A percentile compares a stretch with the other conserved stretches of the same genome.
phyloP scores from a whole-genome alignment of 2,797 vertebrate genomes.

The Eidolon dupreanum region DNA sequence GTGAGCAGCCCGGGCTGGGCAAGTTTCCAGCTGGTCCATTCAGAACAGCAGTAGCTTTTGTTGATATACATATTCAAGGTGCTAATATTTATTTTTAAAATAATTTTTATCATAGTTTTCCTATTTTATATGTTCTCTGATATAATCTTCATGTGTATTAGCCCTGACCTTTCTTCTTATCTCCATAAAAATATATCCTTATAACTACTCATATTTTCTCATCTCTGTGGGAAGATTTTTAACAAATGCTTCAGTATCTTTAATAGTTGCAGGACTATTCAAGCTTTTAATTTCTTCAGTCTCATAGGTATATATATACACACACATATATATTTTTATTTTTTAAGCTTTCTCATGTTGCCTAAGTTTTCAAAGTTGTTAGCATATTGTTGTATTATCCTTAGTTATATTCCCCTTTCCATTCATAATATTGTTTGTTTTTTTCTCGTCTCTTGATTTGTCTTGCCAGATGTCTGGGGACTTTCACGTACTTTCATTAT shows the following conservation, averaged over 20 bases:
- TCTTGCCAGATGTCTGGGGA: slow-evolving; percentile 10
- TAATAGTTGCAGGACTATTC: neutral
- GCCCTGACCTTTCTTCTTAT: neutral
- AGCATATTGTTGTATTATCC: neutral
- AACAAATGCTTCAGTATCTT: neutral
- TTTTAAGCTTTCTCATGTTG: neutral
- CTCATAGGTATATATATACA: neutral
- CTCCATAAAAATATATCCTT: slow-evolving; percentile 23
- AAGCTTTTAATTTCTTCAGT: neutral
- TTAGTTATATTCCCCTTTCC: neutral
- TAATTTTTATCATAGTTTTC: neutral
- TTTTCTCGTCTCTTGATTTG: neutral
- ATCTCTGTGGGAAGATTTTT: slow-evolving; percentile 20
- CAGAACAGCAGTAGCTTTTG: neutral
- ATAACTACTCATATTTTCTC: neutral
- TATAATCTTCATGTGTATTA: neutral
- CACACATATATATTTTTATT: neutral
- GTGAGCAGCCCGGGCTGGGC: neutral
- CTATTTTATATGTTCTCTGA: neutral
- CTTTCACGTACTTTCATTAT: neutral
- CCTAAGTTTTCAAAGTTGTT: slow-evolving; percentile 10
- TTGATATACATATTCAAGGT: neutral
- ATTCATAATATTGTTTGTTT: neutral
- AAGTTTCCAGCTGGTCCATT: neutral
- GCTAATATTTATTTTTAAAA: neutral